Evolutionary conservation across 2,113 vertebrate genomes (phyloP).

Genomic region (Gorsachius goisagi): DNA sequence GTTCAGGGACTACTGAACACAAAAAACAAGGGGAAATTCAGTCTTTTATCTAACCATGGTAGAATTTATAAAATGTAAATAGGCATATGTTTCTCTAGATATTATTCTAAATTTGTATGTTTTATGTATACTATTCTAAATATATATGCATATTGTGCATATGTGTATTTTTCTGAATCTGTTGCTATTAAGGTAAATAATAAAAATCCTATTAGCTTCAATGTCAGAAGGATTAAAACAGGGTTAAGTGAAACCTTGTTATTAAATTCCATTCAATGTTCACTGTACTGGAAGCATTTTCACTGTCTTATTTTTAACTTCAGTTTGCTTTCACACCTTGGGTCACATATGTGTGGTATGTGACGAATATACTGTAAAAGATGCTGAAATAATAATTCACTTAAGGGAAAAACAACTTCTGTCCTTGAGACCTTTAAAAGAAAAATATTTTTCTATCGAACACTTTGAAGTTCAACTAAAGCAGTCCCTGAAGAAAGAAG

Average conservation of each 20-base stretch:
- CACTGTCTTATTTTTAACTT: background rate
- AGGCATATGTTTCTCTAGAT: background rate
- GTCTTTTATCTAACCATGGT: background rate
- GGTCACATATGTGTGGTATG: background rate
- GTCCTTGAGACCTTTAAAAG: background rate
- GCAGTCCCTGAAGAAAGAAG: background rate
- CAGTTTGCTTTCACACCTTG: background rate
- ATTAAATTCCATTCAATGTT: background rate
- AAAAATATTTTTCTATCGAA: background rate
- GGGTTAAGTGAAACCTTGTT: background rate
- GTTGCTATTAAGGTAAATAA: background rate
- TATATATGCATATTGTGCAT: too few species aligned
- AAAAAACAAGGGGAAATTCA: background rate
- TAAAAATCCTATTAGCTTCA: background rate
- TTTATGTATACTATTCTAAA: background rate
- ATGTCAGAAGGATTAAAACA: background rate
- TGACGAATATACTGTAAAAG: background rate
- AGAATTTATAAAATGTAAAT: background rate
- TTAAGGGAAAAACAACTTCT: background rate
- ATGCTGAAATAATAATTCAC: background rate
- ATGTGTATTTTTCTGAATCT: background rate
- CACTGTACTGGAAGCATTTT: background rate
- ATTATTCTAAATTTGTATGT: background rate
- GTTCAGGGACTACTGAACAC: background rate
- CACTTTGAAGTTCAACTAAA: background rate